These are phyloP conservation scores for Poecile atricapillus DNA, from an alignment of 2,113 vertebrate species.

Conservation along the genomic window DNA sequence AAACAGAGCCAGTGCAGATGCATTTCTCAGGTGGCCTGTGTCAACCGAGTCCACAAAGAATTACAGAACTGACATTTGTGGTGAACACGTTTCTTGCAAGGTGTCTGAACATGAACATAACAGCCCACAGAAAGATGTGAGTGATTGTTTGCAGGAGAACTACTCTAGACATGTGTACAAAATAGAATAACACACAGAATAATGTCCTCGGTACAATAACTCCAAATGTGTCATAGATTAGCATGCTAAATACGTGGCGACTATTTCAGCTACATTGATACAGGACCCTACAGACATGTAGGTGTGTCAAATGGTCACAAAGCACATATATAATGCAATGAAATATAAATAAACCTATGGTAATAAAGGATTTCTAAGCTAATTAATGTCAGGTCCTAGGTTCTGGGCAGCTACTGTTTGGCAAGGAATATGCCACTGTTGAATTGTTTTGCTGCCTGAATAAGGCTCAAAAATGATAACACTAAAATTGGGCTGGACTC, in stretches of 20 bases:
- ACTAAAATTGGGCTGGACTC: background rate
- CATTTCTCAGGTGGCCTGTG: background rate
- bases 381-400: background rate
- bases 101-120: background rate
- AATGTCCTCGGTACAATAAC: background rate
- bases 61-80: background rate
- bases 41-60: background rate
- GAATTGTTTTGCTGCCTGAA: background rate
- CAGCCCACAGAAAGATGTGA: background rate
- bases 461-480: background rate
- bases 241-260: background rate
- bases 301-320: background rate
- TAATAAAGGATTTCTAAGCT: background rate
- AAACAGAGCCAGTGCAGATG: background rate
- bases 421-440: background rate
- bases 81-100: background rate
- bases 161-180: accelerated
- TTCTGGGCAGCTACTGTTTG: background rate
- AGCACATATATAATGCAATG: background rate
- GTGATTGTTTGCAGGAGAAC: background rate
- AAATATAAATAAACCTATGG: background rate
- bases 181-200: background rate
- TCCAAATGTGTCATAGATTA: background rate
- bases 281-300: background rate
- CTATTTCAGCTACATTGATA: background rate